phyloP scores from a whole-genome alignment of 2,888 invertebrate genomes.

The Xanthia icteritia region DNA sequence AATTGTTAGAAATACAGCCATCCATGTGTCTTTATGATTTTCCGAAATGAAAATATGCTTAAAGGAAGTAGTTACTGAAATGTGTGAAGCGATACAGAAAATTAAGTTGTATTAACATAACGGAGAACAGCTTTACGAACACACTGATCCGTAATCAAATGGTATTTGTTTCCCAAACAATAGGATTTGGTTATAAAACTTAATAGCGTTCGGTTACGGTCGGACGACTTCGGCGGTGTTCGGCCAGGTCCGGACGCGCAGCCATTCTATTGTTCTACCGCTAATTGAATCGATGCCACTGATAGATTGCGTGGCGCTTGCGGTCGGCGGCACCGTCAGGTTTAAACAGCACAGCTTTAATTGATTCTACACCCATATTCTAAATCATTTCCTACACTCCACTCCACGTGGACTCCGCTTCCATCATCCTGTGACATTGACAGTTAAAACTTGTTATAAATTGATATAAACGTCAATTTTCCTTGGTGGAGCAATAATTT shows the following conservation, averaged over 20 bases:
- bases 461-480: no score
- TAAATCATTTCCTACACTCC: not conserved
- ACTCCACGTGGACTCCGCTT: not conserved
- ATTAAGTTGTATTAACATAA: constrained; percentile 53
- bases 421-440: not conserved
- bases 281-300: constrained; percentile 89
- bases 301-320: constrained; percentile 79
- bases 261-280: constrained; percentile 84
- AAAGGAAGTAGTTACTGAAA: constrained; percentile 10
- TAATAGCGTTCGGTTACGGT: constrained; percentile 63
- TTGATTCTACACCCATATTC: constrained; percentile 8
- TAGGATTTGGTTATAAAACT: constrained; percentile 66
- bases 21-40: not conserved
- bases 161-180: constrained; percentile 64
- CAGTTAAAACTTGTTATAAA: not conserved
- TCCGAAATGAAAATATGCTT: not conserved
- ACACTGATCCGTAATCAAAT: constrained; percentile 49
- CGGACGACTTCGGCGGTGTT: constrained; percentile 44
- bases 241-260: constrained; percentile 53
- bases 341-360: constrained; percentile 7
- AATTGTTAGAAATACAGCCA: not conserved
- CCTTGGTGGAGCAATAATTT: not conserved
- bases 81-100: constrained; percentile 50
- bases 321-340: constrained; percentile 40
- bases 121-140: constrained; percentile 40